Evolutionary conservation across 2,113 vertebrate genomes (phyloP).

Genomic region (Corapipo altera): DNA sequence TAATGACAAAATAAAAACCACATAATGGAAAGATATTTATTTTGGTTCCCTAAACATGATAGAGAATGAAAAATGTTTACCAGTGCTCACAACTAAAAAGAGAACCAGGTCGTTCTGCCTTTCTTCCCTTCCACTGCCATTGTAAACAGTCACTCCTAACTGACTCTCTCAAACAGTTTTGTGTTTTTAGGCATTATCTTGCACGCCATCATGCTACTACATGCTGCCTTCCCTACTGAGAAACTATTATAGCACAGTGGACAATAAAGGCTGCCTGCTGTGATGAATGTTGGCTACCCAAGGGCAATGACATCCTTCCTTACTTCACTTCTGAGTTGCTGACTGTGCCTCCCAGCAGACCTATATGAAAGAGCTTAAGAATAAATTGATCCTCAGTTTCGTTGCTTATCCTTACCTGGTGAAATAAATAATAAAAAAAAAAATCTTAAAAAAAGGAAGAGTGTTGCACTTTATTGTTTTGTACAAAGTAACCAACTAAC

Average conservation of each 20-base stretch:
- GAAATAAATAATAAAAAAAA: background rate
- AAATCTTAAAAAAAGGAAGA: background rate
- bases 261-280: conserved; percentile 11
- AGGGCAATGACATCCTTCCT: conserved; percentile 20
- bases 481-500: background rate
- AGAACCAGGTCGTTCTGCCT: background rate
- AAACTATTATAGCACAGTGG: background rate
- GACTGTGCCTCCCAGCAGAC: background rate
- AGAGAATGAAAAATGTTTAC: background rate
- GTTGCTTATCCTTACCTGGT: background rate
- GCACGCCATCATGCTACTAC: background rate
- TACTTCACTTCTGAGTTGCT: background rate
- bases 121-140: background rate
- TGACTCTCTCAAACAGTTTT: background rate
- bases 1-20: background rate
- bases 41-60: background rate
- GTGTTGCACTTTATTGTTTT: background rate
- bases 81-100: background rate
- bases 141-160: background rate
- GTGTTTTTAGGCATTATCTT: conserved; percentile 34
- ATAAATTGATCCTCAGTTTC: background rate
- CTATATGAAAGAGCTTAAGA: background rate
- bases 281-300: conserved; percentile 12
- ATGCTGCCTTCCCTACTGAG: conserved; percentile 33
- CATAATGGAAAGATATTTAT: background rate